phyloP scores from a whole-genome alignment of 2,113 vertebrate species.

The Ailuropoda melanoleuca region DNA sequence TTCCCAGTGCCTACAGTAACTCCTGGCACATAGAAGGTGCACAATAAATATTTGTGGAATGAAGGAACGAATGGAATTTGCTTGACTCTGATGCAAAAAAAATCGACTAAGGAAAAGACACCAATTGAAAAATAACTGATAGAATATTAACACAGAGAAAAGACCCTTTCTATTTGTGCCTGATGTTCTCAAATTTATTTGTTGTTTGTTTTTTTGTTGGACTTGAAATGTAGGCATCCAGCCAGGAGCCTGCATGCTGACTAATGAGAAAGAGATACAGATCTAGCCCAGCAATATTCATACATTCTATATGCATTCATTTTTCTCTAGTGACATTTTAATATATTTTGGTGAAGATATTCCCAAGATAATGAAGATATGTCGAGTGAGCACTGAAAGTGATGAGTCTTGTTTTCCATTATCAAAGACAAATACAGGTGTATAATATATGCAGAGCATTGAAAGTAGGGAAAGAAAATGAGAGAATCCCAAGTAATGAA shows the following conservation, averaged over 20 bases:
- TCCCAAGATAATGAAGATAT: slow-evolving; percentile 75
- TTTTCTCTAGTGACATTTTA: slow-evolving; percentile 78
- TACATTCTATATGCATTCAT: slow-evolving; percentile 62
- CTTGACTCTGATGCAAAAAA: slow-evolving; percentile 39
- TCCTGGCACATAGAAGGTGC: background rate
- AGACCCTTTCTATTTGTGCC: background rate
- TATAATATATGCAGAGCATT: slow-evolving; percentile 60
- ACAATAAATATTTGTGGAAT: background rate
- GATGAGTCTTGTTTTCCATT: slow-evolving; percentile 64
- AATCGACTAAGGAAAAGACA: background rate
- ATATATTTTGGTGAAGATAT: slow-evolving; percentile 77
- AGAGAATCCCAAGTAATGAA: slow-evolving; percentile 66
- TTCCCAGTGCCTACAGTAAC: background rate
- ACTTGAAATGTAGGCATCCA: slow-evolving; percentile 42
- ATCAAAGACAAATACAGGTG: slow-evolving; percentile 70
- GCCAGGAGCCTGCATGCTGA: slow-evolving; percentile 48
- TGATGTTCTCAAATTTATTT: slow-evolving; percentile 39
- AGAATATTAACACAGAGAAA: slow-evolving; percentile 22
- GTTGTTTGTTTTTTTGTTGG: slow-evolving; percentile 34
- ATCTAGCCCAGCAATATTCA: slow-evolving; percentile 69
- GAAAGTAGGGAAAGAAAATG: slow-evolving; percentile 68
- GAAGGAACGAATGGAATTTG: background rate
- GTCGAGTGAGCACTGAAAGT: slow-evolving; percentile 53
- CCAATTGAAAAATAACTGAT: background rate
- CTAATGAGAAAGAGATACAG: slow-evolving; percentile 65